These are phyloP conservation scores for Dipodomys spectabilis DNA, from an alignment of 2,113 vertebrate species.

Conservation along the genomic window DNA sequence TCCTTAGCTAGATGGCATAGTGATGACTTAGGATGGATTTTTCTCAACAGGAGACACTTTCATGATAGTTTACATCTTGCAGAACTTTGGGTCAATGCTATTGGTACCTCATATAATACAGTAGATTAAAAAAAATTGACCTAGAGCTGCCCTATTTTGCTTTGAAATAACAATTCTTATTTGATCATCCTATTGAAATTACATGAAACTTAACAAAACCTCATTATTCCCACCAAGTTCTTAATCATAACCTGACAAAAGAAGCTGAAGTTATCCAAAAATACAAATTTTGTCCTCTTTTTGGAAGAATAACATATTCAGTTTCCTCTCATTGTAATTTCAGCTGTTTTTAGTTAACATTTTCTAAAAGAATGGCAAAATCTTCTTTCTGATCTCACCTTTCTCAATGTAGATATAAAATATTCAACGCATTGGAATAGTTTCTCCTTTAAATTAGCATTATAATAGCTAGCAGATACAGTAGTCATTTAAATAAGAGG, in stretches of 20 bases:
- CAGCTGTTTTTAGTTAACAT: conserved; percentile 52
- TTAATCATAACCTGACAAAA: conserved; percentile 77
- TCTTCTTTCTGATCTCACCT: conserved; percentile 42
- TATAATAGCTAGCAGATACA: not conserved
- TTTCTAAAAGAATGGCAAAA: conserved; percentile 47
- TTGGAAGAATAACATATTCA: conserved; percentile 57
- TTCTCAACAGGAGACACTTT: not conserved
- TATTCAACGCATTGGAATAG: conserved; percentile 61
- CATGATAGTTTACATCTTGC: not conserved
- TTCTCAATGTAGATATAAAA: conserved; percentile 59
- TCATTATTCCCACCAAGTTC: conserved; percentile 73
- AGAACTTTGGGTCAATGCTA: not conserved
- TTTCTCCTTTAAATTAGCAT: conserved; percentile 61
- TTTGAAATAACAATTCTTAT: conserved; percentile 64
- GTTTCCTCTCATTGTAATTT: conserved; percentile 68
- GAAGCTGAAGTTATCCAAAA: conserved; percentile 70
- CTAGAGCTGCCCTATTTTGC: conserved; percentile 45
- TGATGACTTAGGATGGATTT: not conserved
- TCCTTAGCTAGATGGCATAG: not conserved
- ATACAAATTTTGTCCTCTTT: conserved; percentile 60
- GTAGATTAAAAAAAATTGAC: not conserved
- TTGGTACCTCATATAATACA: not conserved
- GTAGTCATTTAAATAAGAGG: conserved; percentile 54
- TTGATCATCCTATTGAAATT: conserved; percentile 72
- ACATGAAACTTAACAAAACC: conserved; percentile 68